These are phyloP conservation scores for Drosophila conformis DNA, from an alignment of 2,888 invertebrate genomes.

Conservation along the genomic window DNA sequence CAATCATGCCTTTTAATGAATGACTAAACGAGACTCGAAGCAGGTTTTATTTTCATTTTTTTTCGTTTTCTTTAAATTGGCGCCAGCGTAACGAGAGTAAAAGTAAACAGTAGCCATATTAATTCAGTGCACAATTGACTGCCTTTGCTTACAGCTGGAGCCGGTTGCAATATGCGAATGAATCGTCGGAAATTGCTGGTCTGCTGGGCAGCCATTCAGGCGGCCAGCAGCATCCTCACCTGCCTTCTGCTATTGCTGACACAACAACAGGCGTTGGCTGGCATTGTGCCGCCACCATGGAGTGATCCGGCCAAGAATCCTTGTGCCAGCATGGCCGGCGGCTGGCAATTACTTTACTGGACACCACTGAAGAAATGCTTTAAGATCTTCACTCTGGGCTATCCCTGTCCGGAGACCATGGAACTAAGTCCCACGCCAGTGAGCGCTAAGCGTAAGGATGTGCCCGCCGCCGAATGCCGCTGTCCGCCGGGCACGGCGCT, in stretches of 20 bases:
- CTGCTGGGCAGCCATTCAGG: conserved; percentile 75
- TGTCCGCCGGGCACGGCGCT: conserved; percentile 93
- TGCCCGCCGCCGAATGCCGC: conserved; percentile 91
- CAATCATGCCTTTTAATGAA: conserved; percentile 71
- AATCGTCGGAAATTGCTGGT: conserved; percentile 77
- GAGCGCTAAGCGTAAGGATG: conserved; percentile 82
- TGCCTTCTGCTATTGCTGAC: conserved; percentile 64
- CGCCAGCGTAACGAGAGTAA: conserved; percentile 31
- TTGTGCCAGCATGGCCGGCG: conserved; percentile 91
- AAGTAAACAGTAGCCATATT: conserved; percentile 12
- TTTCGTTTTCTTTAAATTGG: conserved; percentile 4
- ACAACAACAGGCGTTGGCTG: conserved; percentile 62
- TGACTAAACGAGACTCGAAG: conserved; percentile 12
- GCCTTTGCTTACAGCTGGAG: conserved; percentile 26
- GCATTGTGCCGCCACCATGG: conserved; percentile 94
- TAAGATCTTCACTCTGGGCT: conserved; percentile 93
- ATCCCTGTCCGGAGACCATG: conserved; percentile 94
- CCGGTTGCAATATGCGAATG: conserved; percentile 47
- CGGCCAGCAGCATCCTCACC: conserved; percentile 64
- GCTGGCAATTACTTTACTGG: conserved; percentile 95
- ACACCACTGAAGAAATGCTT: conserved; percentile 93
- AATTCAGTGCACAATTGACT: conserved; percentile 24
- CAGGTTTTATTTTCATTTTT: not conserved
- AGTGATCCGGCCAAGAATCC: conserved; percentile 93
- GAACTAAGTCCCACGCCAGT: conserved; percentile 89